Evolutionary conservation across 2,113 vertebrate species (phyloP).

Genomic region (Leucoraja erinaceus): DNA sequence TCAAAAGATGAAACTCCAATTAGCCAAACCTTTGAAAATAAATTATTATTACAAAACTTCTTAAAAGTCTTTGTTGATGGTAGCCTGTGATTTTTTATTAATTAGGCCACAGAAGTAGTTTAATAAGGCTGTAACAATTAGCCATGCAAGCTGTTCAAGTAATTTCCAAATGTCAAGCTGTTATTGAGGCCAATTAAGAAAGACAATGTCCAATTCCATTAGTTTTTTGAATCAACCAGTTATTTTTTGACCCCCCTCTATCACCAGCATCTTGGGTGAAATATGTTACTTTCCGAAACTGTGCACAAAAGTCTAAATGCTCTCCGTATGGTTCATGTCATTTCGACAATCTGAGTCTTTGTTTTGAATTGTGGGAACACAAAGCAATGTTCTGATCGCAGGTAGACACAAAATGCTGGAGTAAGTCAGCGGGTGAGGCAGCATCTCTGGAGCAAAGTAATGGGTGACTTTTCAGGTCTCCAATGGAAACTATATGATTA

Average conservation of each 20-base stretch:
- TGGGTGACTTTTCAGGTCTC: no score
- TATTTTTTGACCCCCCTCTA: background rate
- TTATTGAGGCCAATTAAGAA: conserved; percentile 34
- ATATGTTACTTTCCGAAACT: background rate
- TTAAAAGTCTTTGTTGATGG: background rate
- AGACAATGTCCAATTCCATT: conserved; percentile 26
- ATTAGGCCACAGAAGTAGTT: background rate
- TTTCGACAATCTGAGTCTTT: background rate
- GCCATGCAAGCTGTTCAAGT: conserved; percentile 31
- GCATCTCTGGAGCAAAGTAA: no score
- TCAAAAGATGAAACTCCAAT: background rate
- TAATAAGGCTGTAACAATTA: conserved; percentile 4
- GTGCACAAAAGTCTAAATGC: background rate
- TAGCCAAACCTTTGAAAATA: background rate
- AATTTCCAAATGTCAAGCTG: conserved; percentile 31
- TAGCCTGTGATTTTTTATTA: background rate
- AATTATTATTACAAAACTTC: conserved; percentile 12
- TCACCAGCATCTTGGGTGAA: background rate
- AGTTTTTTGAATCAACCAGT: conserved; percentile 32
- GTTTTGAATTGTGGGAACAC: background rate
- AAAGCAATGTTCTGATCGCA: background rate
- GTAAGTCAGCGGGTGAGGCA: no score
- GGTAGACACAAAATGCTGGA: no score
- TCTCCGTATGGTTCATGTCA: conserved; percentile 29
- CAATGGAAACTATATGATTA: no score